Evolutionary conservation across 1,140 invertebrate genomes (phyloP).

Genomic region (Scylla paramamosain): DNA sequence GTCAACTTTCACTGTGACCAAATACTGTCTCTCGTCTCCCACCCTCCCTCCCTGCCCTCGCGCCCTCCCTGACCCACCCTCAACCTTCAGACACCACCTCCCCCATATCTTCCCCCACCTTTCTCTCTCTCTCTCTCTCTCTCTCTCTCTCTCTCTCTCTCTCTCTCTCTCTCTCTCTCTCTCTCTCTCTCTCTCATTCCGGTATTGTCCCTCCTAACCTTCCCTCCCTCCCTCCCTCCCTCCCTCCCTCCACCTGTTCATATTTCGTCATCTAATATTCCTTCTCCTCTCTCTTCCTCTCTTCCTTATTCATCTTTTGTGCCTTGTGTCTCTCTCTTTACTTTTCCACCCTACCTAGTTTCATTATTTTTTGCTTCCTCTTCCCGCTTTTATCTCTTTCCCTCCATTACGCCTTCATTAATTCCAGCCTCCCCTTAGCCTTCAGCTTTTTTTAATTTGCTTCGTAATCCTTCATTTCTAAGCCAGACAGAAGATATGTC

Average conservation of each 20-base stretch:
- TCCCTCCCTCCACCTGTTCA: not conserved
- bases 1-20: constrained; percentile 45
- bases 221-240: not conserved
- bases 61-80: not conserved
- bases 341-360: not conserved
- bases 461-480: not conserved
- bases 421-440: not conserved
- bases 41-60: not conserved
- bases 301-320: not conserved
- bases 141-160: not conserved
- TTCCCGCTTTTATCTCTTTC: not conserved
- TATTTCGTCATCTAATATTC: too few relatives aligned
- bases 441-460: not conserved
- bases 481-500: not conserved
- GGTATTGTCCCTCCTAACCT: not conserved
- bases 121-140: too few relatives aligned
- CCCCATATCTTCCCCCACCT: not conserved
- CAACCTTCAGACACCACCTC: not conserved
- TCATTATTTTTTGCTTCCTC: not conserved
- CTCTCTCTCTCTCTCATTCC: not conserved
- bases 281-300: not conserved
- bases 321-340: not conserved
- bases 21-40: not conserved
- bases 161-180: not conserved
- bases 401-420: not conserved